Evolutionary conservation across 2,113 vertebrate genomes (phyloP), one percentile per base, ranked within the genome.

Genomic region (Zonotrichia leucophrys): DNA sequence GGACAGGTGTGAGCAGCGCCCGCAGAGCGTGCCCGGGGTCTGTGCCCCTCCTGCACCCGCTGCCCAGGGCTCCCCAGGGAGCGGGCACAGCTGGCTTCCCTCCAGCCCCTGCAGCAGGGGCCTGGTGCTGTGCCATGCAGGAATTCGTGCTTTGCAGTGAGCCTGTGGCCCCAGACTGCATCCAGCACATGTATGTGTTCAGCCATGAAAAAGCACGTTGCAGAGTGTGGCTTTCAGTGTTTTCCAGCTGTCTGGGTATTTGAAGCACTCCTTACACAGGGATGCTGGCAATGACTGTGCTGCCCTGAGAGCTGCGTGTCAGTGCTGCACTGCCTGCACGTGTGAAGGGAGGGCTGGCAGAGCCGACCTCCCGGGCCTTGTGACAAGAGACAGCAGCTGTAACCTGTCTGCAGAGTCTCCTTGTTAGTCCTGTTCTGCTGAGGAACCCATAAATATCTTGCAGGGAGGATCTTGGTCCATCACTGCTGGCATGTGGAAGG

Each of bases 381-480:
- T 94, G 95, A 95, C 97, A 95, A 92, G 94, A 77, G 7, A 12
- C 44, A 92, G 89, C 93, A 93, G 95, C 94, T 92, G 46, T 67
- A 91, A 80, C 23, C 1, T 73, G 85, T 56, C 91, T 93, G 62
- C 85, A 75, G 60, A 52, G 89, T 76, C 79, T 28, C 66, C 96
- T 96, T 90, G 94, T 96, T 97, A 96, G 95, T 89, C 91, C 83
- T 90, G 78, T 95, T 95, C 62, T 9, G 25, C 91, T 88, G 91
- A 94, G 92, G 91, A 96, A 73, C 96, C 97, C 90, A 59, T 91
- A 91, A 96, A 96, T 97, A 94, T 50, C 94, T 74, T 49, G 88
- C 74, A 78, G 82, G 68, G 60, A 69, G 9, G 89, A 35, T 96
- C 95, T 81, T 89, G 91, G 93, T 93, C 91, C 90, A 13, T 95